Percentiles rank a stretch among this genome's conserved stretches.
phyloP scores from a whole-genome alignment of 1,140 invertebrate genomes.

The Eueides isabella region DNA sequence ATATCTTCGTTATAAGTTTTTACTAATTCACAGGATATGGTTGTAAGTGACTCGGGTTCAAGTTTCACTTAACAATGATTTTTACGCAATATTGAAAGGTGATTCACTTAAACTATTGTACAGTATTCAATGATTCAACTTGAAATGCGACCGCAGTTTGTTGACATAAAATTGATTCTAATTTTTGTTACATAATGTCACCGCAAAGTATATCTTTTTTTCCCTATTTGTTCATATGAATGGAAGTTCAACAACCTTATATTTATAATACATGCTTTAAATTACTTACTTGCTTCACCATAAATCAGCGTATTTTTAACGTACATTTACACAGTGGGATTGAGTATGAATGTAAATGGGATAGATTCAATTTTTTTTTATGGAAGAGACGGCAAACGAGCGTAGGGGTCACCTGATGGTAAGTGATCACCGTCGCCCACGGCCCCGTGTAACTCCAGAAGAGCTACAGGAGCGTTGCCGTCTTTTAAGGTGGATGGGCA shows the following conservation, averaged over 20 bases:
- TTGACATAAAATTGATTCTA: conserved; percentile 46
- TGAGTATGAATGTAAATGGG: no score
- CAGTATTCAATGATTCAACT: conserved; percentile 41
- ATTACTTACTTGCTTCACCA: background rate
- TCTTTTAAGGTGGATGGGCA: no score
- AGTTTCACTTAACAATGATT: conserved; percentile 53
- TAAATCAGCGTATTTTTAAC: background rate
- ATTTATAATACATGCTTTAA: background rate
- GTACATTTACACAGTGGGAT: no score
- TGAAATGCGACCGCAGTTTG: conserved; percentile 49
- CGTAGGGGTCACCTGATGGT: no score
- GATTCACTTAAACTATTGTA: conserved; percentile 36
- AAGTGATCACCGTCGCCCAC: no score
- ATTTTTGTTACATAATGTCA: conserved; percentile 45
- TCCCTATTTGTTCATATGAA: conserved; percentile 41
- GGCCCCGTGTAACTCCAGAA: no score
- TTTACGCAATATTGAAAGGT: conserved; percentile 45
- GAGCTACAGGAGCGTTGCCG: no score
- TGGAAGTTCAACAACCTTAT: conserved; percentile 43
- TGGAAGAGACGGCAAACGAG: no score
- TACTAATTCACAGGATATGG: conserved; percentile 53
- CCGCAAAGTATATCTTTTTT: conserved; percentile 33
- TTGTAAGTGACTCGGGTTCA: conserved; percentile 50
- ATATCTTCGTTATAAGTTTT: background rate
- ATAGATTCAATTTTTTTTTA: no score